These are phyloP conservation scores for Tortricodes alternella DNA, from an alignment of 2,888 invertebrate species.

Conservation along the genomic window DNA sequence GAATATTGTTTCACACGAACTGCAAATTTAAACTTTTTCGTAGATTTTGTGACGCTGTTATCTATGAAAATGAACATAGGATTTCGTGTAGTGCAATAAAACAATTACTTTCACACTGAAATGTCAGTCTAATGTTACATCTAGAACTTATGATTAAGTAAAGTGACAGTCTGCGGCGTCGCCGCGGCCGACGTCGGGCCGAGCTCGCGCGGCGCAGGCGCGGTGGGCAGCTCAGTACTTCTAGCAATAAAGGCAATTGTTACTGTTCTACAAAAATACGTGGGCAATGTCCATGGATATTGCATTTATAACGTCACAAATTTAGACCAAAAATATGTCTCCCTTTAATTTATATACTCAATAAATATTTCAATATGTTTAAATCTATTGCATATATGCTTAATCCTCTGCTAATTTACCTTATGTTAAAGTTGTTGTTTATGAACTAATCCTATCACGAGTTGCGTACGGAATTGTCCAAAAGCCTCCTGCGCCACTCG, in stretches of 20 bases:
- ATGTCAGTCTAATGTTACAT: conserved; percentile 71
- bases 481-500: conserved; percentile 42
- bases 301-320: conserved; percentile 76
- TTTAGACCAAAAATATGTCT: conserved; percentile 81
- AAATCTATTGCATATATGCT: conserved; percentile 58
- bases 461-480: conserved; percentile 58
- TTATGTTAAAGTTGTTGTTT: conserved; percentile 63
- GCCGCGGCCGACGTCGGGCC: no score
- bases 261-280: conserved; percentile 81
- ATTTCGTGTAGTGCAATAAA: conserved; percentile 33
- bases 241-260: conserved; percentile 71
- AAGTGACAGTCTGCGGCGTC: conserved; percentile 70
- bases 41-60: neutral
- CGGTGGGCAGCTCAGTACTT: conserved; percentile 34
- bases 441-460: conserved; percentile 49
- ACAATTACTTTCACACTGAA: conserved; percentile 66
- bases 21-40: neutral
- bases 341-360: conserved; percentile 63
- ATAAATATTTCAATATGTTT: conserved; percentile 56
- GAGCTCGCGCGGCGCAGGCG: conserved; percentile 10
- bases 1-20: neutral
- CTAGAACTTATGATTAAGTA: conserved; percentile 55
- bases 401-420: conserved; percentile 40
- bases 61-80: neutral
- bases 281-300: conserved; percentile 80